Conservation (phyloP, 2,113 vertebrate species). For the Catharus bicknelli region DNA sequence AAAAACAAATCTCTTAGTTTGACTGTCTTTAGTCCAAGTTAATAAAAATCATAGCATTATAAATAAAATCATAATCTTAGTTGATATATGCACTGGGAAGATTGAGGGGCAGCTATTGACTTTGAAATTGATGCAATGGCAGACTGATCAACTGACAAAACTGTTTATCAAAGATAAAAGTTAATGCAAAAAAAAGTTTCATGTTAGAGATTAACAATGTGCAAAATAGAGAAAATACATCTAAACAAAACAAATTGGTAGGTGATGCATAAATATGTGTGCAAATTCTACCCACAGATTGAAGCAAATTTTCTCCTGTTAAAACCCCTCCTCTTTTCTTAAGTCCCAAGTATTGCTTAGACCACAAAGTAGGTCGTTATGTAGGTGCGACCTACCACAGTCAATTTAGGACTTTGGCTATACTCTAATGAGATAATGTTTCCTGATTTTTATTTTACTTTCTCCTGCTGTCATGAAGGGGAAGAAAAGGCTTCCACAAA, state of each 20-base stretch:
- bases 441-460: not conserved
- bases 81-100: too few relatives aligned
- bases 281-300: not conserved
- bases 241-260: not conserved
- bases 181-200: not conserved
- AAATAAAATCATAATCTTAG: not conserved
- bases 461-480: not conserved
- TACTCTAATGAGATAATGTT: not conserved
- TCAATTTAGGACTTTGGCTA: not conserved
- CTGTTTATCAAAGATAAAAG: not conserved
- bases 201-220: not conserved
- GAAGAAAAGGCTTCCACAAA: not conserved
- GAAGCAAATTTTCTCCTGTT: not conserved
- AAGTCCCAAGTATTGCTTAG: not conserved
- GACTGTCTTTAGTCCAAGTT: not conserved
- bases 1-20: not conserved
- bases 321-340: not conserved
- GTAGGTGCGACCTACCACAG: not conserved
- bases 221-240: not conserved
- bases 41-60: not conserved
- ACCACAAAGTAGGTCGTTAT: not conserved
- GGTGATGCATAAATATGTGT: not conserved
- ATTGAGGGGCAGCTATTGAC: fast-evolving
- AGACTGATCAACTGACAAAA: not conserved
- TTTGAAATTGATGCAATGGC: not conserved